phyloP scores from a whole-genome alignment of 2,113 vertebrate genomes.

The Microcebus murinus region DNA sequence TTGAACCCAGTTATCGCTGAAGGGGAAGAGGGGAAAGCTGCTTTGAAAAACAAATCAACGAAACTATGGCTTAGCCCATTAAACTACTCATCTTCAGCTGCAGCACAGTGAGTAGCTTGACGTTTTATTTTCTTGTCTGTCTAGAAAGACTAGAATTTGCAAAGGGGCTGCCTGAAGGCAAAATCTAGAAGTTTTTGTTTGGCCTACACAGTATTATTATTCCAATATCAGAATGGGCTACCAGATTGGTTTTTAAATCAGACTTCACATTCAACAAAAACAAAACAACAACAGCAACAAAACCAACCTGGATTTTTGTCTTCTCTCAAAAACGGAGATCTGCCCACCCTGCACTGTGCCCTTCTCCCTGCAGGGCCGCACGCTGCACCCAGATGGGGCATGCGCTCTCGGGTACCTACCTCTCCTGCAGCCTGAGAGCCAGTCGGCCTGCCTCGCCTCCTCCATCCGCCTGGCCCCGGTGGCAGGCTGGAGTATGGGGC shows the following conservation, averaged over 20 bases:
- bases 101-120: no score
- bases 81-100: not conserved
- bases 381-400: fast-evolving
- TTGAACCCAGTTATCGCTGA: not conserved
- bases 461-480: not conserved
- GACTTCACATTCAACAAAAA: not conserved
- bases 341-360: not conserved
- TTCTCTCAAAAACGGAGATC: not conserved
- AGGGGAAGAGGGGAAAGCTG: not conserved
- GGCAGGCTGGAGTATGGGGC: not conserved
- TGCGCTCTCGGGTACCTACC: no score
- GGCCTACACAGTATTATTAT: no score
- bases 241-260: not conserved
- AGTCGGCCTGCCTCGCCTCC: not conserved
- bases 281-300: not conserved
- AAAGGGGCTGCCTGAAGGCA: not conserved
- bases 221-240: not conserved
- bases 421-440: no score
- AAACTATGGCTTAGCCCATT: not conserved
- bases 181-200: not conserved
- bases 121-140: not conserved
- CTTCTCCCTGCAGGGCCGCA: not conserved
- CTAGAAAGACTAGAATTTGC: not conserved
- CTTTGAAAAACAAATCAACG: not conserved
- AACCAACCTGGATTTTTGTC: not conserved